These are phyloP conservation scores for Tupiocoris notatus DNA, from an alignment of 2,888 invertebrate genomes.

Conservation along the genomic window DNA sequence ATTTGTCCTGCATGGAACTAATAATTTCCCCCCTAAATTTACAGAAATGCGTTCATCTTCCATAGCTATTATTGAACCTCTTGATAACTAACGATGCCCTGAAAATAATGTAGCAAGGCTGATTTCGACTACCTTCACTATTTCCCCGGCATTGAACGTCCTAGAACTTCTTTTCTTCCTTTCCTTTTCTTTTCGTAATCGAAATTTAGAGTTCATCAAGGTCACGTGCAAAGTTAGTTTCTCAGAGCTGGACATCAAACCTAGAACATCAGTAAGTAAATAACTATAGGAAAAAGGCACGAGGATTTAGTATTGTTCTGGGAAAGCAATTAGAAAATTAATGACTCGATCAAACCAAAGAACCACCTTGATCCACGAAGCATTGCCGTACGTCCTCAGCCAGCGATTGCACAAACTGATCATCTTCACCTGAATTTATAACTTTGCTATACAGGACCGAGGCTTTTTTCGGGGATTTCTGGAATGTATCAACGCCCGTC, in stretches of 20 bases:
- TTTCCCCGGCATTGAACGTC: conserved; percentile 8
- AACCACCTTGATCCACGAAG: conserved; percentile 5
- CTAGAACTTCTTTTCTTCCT: not conserved
- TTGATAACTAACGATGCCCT: not conserved
- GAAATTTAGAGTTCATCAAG: conserved; percentile 5
- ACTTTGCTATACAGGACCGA: conserved; percentile 5
- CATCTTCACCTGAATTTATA: not conserved
- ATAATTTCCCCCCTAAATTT: too few species aligned
- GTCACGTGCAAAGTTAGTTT: conserved; percentile 10
- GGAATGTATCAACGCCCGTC: not conserved
- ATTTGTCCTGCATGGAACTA: too few species aligned
- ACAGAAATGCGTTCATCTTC: not conserved
- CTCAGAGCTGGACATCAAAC: conserved; percentile 1
- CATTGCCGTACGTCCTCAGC: not conserved
- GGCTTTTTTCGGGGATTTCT: not conserved
- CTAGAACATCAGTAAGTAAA: too few species aligned
- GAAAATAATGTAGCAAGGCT: not conserved
- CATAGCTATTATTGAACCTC: not conserved
- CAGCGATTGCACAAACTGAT: not conserved
- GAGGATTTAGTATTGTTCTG: too few species aligned
- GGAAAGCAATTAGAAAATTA: too few species aligned
- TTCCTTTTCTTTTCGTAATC: not conserved
- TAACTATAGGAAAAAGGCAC: too few species aligned
- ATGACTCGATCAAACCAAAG: too few species aligned
- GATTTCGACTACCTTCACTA: not conserved